Evolutionary conservation across 92 coral and sea anemone genomes (phyloP).

Genomic region (Phenganax marumi): DNA sequence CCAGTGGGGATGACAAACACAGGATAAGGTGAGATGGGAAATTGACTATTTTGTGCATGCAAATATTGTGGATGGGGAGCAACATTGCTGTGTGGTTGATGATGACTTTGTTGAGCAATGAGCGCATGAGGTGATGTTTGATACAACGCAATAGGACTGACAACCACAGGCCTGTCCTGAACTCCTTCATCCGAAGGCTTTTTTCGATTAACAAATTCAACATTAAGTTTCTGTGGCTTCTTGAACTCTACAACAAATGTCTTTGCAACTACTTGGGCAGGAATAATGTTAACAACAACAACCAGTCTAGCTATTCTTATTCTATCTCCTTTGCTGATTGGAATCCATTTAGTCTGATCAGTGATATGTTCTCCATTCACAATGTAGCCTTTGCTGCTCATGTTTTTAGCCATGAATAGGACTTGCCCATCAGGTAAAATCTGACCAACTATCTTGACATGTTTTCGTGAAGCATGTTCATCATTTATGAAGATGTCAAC

Average conservation of each 20-base stretch:
- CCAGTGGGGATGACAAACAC: too few species aligned
- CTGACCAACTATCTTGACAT: slow-evolving; percentile 57
- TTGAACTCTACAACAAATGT: slow-evolving; percentile 15
- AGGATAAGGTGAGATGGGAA: too few species aligned
- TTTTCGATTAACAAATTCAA: not conserved
- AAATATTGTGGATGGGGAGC: too few species aligned
- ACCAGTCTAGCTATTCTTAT: slow-evolving; percentile 1
- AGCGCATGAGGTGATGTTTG: too few species aligned
- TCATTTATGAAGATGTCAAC: slow-evolving; percentile 67
- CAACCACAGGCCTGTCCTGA: not conserved
- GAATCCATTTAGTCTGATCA: not conserved
- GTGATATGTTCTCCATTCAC: slow-evolving; percentile 23
- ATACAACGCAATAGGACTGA: too few species aligned
- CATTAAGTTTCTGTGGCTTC: not conserved
- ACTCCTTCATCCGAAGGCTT: not conserved
- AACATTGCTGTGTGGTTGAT: too few species aligned
- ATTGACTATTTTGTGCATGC: too few species aligned
- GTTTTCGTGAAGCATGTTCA: slow-evolving; percentile 55
- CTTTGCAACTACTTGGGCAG: not conserved
- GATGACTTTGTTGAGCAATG: too few species aligned
- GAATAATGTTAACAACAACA: slow-evolving; percentile 6
- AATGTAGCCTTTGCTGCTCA: slow-evolving; percentile 37
- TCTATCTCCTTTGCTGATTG: slow-evolving; percentile 8
- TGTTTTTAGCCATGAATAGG: slow-evolving; percentile 24
- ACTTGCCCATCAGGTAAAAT: slow-evolving; percentile 12